These are phyloP conservation scores for Holotrichia oblita DNA, from an alignment of 1,140 invertebrate genomes.

Conservation along the genomic window DNA sequence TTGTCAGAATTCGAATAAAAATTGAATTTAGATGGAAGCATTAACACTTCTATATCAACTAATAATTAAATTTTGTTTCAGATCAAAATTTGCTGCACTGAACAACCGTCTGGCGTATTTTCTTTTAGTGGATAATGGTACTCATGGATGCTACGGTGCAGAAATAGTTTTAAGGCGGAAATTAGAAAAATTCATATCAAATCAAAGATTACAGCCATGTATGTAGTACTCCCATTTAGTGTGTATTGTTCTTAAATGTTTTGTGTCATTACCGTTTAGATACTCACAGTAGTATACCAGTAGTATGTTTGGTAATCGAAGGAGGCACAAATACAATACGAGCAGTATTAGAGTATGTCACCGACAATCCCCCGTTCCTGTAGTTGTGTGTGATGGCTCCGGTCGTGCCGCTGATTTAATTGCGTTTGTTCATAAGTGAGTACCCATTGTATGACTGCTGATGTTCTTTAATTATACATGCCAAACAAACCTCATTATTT, in stretches of 20 bases:
- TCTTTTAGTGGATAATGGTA: conserved; percentile 96
- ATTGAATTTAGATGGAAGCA: too few species aligned
- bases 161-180: conserved; percentile 90
- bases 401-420: conserved; percentile 95
- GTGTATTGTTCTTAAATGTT: conserved; percentile 31
- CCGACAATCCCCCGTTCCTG: conserved; percentile 94
- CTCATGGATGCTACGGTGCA: conserved; percentile 90
- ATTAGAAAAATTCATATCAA: conserved; percentile 93
- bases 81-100: conserved; percentile 88
- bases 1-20: too few species aligned
- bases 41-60: neutral
- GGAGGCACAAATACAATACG: conserved; percentile 97
- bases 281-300: conserved; percentile 91
- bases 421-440: conserved; percentile 94
- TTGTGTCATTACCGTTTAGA: conserved; percentile 65
- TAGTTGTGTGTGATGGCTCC: conserved; percentile 98
- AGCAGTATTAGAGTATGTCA: conserved; percentile 95
- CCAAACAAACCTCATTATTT: neutral
- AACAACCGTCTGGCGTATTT: conserved; percentile 98
- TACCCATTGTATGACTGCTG: conserved; percentile 42
- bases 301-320: conserved; percentile 96
- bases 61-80: conserved; percentile 61
- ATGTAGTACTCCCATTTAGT: conserved; percentile 62
- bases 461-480: neutral
- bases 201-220: conserved; percentile 88